A percentile compares a stretch with the other conserved stretches of the same genome.
Conservation (phyloP, 92 coral and sea anemone genomes). For the Pocillopora grandis region DNA sequence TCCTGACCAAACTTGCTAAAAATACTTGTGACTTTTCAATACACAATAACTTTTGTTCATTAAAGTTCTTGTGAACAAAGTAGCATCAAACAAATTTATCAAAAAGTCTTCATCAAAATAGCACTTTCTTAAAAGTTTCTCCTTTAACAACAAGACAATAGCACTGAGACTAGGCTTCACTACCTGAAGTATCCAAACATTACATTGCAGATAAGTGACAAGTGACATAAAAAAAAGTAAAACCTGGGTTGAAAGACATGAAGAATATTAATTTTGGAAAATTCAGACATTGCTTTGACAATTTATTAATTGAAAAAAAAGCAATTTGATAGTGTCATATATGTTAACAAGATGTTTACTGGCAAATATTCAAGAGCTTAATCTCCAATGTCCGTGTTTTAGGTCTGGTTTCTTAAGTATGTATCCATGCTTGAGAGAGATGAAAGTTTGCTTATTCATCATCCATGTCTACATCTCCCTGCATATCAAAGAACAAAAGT, state of each 20-base stretch:
- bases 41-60: too few relatives aligned
- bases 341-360: background rate
- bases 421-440: too few relatives aligned
- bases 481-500: constrained; percentile 1
- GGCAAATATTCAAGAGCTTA: constrained; percentile 13
- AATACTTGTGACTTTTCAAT: too few relatives aligned
- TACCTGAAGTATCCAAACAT: background rate
- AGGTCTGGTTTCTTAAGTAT: too few relatives aligned
- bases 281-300: background rate
- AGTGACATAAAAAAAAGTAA: background rate
- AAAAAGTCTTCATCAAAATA: background rate
- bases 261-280: background rate
- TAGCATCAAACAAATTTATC: background rate
- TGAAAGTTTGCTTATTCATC: constrained; percentile 12
- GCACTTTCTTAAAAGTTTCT: background rate
- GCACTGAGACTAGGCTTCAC: background rate
- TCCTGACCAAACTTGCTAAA: too few relatives aligned
- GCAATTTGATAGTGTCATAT: background rate
- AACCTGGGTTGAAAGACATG: background rate
- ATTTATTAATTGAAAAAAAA: background rate
- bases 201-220: background rate
- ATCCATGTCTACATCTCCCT: constrained; percentile 62
- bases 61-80: too few relatives aligned
- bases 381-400: background rate
- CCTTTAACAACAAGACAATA: too few relatives aligned